Evolutionary conservation across 2,888 invertebrate genomes (phyloP), one percentile per base, ranked within the genome.

Genomic region (Melanostoma mellinum): DNA sequence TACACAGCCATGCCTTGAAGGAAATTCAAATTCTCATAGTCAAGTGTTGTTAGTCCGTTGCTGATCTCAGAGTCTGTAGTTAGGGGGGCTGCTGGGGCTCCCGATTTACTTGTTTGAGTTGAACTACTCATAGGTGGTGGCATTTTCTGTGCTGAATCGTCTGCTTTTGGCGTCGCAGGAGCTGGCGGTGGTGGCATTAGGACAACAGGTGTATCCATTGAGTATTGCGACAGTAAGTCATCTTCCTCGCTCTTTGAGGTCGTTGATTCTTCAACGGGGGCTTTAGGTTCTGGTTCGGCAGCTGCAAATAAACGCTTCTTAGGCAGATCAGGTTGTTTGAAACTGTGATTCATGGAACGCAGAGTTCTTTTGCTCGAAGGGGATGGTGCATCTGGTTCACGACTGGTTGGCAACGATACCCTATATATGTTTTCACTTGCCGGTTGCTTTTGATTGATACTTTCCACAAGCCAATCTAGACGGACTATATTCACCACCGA

Each of bases 381-480:
- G 4, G 94, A 94, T 9, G 93, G 92, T 1, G 92, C 92, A 81
- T 92, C 92, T 0, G 89, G 87, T 36, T 89, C 89, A 0, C 86
- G 82, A 2, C 58, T 68, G 9, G 87, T 87, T 0, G 89, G 89
- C 46, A 91, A 82, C 30, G 89, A 87, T 44, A 90, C 88, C 6
- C 89, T 88, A 87, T 86, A 90, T 0, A 88, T 85, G 50, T 90
- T 89, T 68, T 90, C 89, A 35, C 93, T 93, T 0, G 93, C 94
- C 2, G 94, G 92, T 38, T 91, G 91, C 55, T 93, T 92, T 3
- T 91, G 91, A 85, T 93, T 93, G 9, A 96, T 94, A 87, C 97
- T 96, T 79, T 94, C 94, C 9, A 94, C 89, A 44, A 98, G 90
- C 98, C 98, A 98, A 30, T 94, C 92, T 35, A 95, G 89, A 20